Conservation (phyloP, 2,113 vertebrate species). For the Bothrops jararaca region DNA sequence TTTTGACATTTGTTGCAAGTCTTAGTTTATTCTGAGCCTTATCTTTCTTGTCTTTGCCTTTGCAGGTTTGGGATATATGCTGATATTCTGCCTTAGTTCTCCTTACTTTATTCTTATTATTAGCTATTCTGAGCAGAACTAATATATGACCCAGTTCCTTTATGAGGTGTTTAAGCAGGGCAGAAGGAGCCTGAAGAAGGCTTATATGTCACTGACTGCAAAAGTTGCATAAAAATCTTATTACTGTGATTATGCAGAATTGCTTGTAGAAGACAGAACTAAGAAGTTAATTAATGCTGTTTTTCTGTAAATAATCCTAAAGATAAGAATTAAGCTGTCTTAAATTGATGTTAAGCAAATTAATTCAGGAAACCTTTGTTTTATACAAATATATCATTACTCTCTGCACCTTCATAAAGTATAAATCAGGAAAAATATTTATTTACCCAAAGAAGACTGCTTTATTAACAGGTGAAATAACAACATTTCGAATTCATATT, state of each 20-base stretch:
- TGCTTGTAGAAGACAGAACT: not conserved
- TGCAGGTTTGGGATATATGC: not conserved
- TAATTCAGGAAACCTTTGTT: not conserved
- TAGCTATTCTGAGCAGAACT: not conserved
- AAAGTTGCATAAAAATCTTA: not conserved
- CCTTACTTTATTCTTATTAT: not conserved
- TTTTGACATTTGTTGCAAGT: not conserved
- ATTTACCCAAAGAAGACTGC: not conserved
- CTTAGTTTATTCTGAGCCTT: not conserved
- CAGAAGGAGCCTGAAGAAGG: not conserved
- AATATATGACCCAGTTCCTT: not conserved
- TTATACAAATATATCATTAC: not conserved
- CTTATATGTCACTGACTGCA: not conserved
- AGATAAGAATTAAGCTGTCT: not conserved
- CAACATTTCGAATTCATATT: not conserved
- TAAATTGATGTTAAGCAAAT: not conserved
- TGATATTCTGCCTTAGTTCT: not conserved
- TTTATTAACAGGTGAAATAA: not conserved
- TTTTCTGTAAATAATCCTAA: not conserved
- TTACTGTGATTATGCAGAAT: not conserved
- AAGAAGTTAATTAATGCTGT: not conserved
- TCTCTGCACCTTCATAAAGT: not conserved
- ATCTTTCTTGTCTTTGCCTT: not conserved
- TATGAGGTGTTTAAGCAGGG: not conserved
- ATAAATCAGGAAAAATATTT: not conserved